Evolutionary conservation across 2,888 invertebrate species (phyloP).

Genomic region (Drosophila picticornis): DNA sequence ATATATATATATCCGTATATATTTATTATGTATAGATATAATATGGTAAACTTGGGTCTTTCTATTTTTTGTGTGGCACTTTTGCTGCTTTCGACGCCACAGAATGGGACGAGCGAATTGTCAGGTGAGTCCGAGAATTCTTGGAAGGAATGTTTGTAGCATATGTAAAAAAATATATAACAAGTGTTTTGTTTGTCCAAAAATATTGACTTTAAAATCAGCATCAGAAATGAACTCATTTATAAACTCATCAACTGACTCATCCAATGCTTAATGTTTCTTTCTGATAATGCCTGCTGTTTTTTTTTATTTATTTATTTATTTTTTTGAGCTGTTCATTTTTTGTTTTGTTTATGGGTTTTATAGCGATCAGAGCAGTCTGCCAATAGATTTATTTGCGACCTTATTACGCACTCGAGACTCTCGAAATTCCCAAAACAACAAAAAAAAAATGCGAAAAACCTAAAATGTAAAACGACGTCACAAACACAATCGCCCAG

Average conservation of each 20-base stretch:
- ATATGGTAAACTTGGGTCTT: conserved; percentile 26
- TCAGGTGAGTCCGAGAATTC: conserved; percentile 52
- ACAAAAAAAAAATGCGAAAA: background rate
- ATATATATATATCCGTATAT: conserved; percentile 2
- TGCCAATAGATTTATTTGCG: conserved; percentile 28
- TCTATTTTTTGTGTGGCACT: conserved; percentile 13
- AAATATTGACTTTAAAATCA: conserved; percentile 20
- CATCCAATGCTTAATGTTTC: conserved; percentile 49
- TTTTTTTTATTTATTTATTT: background rate
- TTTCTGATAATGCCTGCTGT: conserved; percentile 26
- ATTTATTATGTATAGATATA: conserved; percentile 3
- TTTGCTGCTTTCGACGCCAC: conserved; percentile 5
- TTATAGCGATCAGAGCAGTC: conserved; percentile 40
- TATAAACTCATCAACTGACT: conserved; percentile 57
- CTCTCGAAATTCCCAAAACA: conserved; percentile 50
- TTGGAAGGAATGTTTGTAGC: background rate
- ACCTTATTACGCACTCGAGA: conserved; percentile 45
- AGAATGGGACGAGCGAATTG: conserved; percentile 22
- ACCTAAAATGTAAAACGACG: conserved; percentile 5
- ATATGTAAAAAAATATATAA: conserved; percentile 32
- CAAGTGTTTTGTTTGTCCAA: conserved; percentile 1
- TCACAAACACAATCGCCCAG: conserved; percentile 16
- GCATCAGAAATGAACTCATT: conserved; percentile 56
- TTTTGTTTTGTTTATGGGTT: conserved; percentile 36
- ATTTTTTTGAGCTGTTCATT: conserved; percentile 4